These are phyloP conservation scores for Jordanella pulchra DNA, from an alignment of 2,797 vertebrate species.

Conservation along the genomic window DNA sequence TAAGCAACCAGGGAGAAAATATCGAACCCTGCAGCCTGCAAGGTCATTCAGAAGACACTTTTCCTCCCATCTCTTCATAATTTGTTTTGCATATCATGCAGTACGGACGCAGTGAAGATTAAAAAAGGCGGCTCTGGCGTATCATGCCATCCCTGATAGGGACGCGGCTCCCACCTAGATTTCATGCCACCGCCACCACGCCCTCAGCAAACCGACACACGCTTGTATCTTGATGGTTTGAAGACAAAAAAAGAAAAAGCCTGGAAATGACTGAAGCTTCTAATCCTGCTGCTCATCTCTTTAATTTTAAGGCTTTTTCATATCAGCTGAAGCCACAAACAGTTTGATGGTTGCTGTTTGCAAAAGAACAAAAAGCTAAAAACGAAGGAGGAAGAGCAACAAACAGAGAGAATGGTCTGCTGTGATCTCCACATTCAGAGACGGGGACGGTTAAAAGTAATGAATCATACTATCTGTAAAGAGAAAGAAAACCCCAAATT, in stretches of 20 bases:
- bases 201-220: conserved; percentile 54
- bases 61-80: conserved; percentile 68
- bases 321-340: conserved; percentile 45
- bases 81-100: conserved; percentile 83
- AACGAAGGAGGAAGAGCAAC: not conserved
- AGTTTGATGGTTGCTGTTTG: conserved; percentile 23
- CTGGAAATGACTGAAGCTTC: conserved; percentile 47
- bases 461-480: conserved; percentile 61
- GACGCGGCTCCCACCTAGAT: conserved; percentile 69
- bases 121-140: conserved; percentile 75
- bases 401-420: conserved; percentile 1
- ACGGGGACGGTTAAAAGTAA: conserved; percentile 56
- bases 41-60: conserved; percentile 85
- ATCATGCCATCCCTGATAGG: conserved; percentile 77
- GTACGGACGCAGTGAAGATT: conserved; percentile 79
- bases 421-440: conserved; percentile 47
- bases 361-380: conserved; percentile 16
- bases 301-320: conserved; percentile 41
- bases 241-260: conserved; percentile 23
- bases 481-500: conserved; percentile 40
- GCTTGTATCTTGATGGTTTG: conserved; percentile 13
- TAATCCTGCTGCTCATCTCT: conserved; percentile 57
- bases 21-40: conserved; percentile 82
- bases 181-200: conserved; percentile 53
- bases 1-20: conserved; percentile 80